phyloP scores from a whole-genome alignment of 2,888 invertebrate species.

The Terebella lapidaria region DNA sequence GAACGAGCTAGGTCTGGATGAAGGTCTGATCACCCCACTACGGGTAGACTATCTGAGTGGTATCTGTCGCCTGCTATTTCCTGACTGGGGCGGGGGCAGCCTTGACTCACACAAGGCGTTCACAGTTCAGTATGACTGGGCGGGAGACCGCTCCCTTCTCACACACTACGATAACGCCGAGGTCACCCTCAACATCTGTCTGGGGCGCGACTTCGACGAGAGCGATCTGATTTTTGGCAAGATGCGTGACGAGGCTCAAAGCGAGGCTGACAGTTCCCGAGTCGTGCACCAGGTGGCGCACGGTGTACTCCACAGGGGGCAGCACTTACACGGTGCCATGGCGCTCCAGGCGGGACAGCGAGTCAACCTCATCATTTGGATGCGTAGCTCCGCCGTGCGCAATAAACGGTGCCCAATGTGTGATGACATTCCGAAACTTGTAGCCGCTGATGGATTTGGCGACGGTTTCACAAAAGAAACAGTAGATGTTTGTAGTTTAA shows the following conservation, averaged over 20 bases:
- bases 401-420: slow-evolving; percentile 55
- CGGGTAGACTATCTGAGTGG: slow-evolving; percentile 47
- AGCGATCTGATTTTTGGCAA: slow-evolving; percentile 52
- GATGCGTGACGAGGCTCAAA: slow-evolving; percentile 33
- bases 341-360: slow-evolving; percentile 49
- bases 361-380: slow-evolving; percentile 55
- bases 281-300: slow-evolving; percentile 34
- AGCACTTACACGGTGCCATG: slow-evolving; percentile 52
- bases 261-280: slow-evolving; percentile 17
- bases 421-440: slow-evolving; percentile 39
- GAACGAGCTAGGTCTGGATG: slow-evolving; percentile 53
- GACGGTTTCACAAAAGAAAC: slow-evolving; percentile 39
- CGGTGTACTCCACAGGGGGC: slow-evolving; percentile 53
- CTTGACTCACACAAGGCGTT: slow-evolving; percentile 56
- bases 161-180: slow-evolving; percentile 55
- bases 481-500: slow-evolving; percentile 9
- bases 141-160: slow-evolving; percentile 48
- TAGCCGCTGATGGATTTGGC: slow-evolving; percentile 34
- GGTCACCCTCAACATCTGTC: slow-evolving; percentile 53
- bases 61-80: slow-evolving; percentile 43
- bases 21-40: slow-evolving; percentile 45
- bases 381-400: slow-evolving; percentile 52
- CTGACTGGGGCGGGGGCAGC: slow-evolving; percentile 40
- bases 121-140: slow-evolving; percentile 46
- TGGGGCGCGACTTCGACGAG: slow-evolving; percentile 48